Percentiles rank a stretch among this genome's conserved stretches.
Evolutionary conservation across 2,113 vertebrate genomes (phyloP).

Genomic region (pig (Sus scrofa)): DNA sequence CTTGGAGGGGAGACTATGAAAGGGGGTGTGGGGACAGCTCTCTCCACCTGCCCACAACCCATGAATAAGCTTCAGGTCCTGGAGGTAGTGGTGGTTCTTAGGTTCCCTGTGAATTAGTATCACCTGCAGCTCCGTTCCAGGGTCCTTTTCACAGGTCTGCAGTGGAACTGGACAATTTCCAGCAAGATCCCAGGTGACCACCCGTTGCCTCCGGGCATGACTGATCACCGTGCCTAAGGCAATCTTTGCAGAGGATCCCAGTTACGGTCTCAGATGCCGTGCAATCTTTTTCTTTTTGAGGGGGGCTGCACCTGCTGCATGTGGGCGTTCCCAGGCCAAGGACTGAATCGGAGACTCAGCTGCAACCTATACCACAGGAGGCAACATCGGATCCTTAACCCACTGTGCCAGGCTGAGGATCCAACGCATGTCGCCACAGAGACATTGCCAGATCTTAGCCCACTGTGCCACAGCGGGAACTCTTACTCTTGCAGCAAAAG

Average conservation of each 20-base stretch:
- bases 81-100: background rate
- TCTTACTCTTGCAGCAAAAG: background rate
- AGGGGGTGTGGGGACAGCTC: background rate
- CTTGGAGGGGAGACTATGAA: background rate
- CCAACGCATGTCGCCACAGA: too few relatives aligned
- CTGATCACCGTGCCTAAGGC: background rate
- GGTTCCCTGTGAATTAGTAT: background rate
- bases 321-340: too few relatives aligned
- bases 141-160: rapidly evolving
- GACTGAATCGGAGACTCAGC: too few relatives aligned
- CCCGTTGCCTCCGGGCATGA: background rate
- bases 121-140: background rate
- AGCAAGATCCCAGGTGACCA: background rate
- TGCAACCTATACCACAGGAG: too few relatives aligned
- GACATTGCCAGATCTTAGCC: too few relatives aligned
- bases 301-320: too few relatives aligned
- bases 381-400: too few relatives aligned
- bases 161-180: background rate
- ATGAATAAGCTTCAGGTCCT: background rate
- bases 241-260: background rate
- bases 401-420: too few relatives aligned
- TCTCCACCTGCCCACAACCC: background rate
- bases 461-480: too few relatives aligned
- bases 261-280: background rate
- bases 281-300: background rate